A percentile compares a stretch with the other conserved stretches of the same genome.
Evolutionary conservation across 2,888 invertebrate genomes (phyloP).

Genomic region (Drosophila atroscutellata): DNA sequence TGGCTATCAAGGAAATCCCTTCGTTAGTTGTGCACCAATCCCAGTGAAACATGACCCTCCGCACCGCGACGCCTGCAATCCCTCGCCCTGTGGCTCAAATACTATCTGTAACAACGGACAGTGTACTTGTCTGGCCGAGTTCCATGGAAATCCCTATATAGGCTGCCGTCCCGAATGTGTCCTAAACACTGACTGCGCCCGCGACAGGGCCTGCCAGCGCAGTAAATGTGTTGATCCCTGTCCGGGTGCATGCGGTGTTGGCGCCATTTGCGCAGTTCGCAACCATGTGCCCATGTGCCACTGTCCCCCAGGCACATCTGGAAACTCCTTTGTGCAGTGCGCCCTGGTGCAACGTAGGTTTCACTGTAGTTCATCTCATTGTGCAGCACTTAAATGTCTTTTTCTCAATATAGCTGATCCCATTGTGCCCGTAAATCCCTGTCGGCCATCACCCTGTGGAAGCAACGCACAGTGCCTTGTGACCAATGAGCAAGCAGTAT

Average conservation of each 20-base stretch:
- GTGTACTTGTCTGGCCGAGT: constrained; percentile 88
- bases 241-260: constrained; percentile 90
- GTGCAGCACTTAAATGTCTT: neutral
- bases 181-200: constrained; percentile 91
- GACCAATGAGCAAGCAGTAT: constrained; percentile 89
- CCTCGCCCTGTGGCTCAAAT: constrained; percentile 92
- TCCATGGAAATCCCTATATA: constrained; percentile 88
- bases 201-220: constrained; percentile 90
- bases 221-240: constrained; percentile 93
- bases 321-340: constrained; percentile 90
- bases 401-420: constrained; percentile 59
- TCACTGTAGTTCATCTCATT: neutral
- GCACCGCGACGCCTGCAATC: constrained; percentile 87
- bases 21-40: constrained; percentile 86
- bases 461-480: constrained; percentile 91
- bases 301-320: constrained; percentile 89
- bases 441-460: constrained; percentile 91
- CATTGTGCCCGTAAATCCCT: constrained; percentile 85
- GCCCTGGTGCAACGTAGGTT: constrained; percentile 86
- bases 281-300: constrained; percentile 91
- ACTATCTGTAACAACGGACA: constrained; percentile 89
- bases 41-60: constrained; percentile 71
- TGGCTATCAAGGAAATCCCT: constrained; percentile 88
- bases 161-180: constrained; percentile 93
- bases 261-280: constrained; percentile 90